Base-by-base conservation (phyloP, 2,888 invertebrate genomes). In the Myathropa florea region DNA sequence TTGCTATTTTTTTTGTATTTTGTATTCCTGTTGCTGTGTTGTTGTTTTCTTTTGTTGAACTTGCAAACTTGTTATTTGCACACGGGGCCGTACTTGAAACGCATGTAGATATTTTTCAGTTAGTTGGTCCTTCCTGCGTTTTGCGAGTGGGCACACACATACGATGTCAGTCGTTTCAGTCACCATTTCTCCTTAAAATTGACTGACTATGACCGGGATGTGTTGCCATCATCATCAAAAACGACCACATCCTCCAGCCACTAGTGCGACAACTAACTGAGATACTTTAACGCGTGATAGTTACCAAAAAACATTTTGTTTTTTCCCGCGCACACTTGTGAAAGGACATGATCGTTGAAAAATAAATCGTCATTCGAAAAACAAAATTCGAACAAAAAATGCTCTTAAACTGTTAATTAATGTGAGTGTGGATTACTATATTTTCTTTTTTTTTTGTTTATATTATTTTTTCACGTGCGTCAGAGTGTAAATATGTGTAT, bases 21-120 rank as follows among this genome's bases (percentile, higher is more conserved):
- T 24, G 24, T 73, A 46, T 24, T 64, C 0, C 9, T 60, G 21
- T 60, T 61, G 55, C 12, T 63, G 61, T 68, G 61, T 68, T 63
- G 59, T 57, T 75, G 75, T 67, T 78, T 83, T 75, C 83, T 71
- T 83, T 78, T 75, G 83, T 82, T 86, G 86, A 86, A 86, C 73
- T 83, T 86, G 83, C 86, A 86, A 86, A 86, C 75, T 79, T 86
- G 85, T 77, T 86, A 86, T 86, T 86, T 86, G 86, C 78, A 86
- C 86, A 77, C 81, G 76, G 76, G 68, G 18, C 72, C 14, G 73
- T 75, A 83, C 86, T 83, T 75, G 75, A 86, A 46, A 82, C 85
- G 85, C 77, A 81, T 81, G 59, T 76, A 76, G 57, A 81, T 67
- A 65, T n/a, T 46, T 46, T 46, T 57, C 65, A 81, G 82, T 82